A percentile compares a stretch with the other conserved stretches of the same genome.
Conservation (phyloP, 2,113 vertebrate species). For the Ploceus nigricollis region DNA sequence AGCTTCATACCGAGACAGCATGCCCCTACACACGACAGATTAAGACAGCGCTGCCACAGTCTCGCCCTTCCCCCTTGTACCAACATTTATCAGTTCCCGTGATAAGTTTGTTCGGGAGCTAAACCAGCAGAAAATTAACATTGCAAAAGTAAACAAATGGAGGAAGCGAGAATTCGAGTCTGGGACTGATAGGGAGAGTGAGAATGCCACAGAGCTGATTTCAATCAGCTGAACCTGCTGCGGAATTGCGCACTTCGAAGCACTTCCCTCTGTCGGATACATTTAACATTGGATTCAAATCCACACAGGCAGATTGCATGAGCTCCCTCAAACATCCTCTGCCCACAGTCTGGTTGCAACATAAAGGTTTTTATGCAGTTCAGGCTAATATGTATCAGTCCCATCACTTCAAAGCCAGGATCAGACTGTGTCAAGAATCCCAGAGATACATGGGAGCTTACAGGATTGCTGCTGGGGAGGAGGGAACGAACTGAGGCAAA, state of each 20-base stretch:
- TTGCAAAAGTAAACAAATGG: background rate
- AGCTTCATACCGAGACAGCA: accelerated
- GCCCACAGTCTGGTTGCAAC: background rate
- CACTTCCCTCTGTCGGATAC: background rate
- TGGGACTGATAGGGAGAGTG: background rate
- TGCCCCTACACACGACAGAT: background rate
- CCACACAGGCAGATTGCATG: background rate
- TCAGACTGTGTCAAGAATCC: background rate
- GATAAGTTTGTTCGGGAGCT: background rate
- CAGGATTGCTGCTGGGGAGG: background rate
- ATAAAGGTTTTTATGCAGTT: background rate
- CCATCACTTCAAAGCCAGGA: background rate
- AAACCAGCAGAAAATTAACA: background rate
- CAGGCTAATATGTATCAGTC: background rate
- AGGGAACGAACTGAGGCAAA: background rate
- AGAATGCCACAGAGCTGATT: background rate
- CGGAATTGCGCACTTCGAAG: background rate
- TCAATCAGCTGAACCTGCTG: background rate
- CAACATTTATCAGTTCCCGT: background rate
- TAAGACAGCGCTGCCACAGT: background rate
- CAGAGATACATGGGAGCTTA: background rate
- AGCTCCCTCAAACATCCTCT: background rate
- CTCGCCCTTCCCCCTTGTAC: background rate
- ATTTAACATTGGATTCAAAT: background rate
- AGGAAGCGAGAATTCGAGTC: background rate